These are phyloP conservation scores for Falco berigora DNA, from an alignment of 2,797 vertebrate species.

Conservation along the genomic window DNA sequence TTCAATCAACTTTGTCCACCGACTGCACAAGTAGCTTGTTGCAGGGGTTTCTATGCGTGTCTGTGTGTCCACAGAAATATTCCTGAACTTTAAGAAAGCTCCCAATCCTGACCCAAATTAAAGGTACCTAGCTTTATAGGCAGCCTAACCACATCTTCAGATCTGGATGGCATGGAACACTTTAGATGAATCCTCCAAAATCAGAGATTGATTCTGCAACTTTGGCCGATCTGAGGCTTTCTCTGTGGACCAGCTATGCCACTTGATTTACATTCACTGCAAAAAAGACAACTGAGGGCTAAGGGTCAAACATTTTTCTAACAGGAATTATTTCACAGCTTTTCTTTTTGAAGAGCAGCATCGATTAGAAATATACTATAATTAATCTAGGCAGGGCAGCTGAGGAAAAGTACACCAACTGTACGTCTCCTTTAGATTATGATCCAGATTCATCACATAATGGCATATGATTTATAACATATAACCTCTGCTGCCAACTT, in stretches of 20 bases:
- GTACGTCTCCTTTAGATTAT: not conserved
- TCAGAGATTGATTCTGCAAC: not conserved
- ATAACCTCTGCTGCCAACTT: not conserved
- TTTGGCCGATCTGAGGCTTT: not conserved
- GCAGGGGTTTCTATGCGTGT: fast-evolving
- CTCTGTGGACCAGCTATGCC: not conserved
- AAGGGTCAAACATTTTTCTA: not conserved
- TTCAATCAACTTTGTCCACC: slow-evolving; percentile 3
- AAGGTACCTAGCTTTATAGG: not conserved
- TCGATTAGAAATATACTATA: not conserved
- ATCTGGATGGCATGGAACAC: not conserved
- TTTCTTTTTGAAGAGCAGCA: not conserved
- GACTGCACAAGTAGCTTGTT: not conserved
- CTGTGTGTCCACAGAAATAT: not conserved
- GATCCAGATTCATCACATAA: not conserved
- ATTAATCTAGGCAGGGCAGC: not conserved
- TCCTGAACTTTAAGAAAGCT: not conserved
- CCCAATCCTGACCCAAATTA: not conserved
- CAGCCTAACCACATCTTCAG: not conserved
- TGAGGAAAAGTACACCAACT: not conserved
- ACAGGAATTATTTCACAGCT: not conserved
- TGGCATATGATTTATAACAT: not conserved
- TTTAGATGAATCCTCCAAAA: not conserved
- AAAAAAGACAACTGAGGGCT: not conserved
- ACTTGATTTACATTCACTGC: not conserved